Percentiles rank a stretch among this genome's conserved stretches.
Conservation (phyloP, 2,113 vertebrate species). For the Ivindomyrus marchei region DNA sequence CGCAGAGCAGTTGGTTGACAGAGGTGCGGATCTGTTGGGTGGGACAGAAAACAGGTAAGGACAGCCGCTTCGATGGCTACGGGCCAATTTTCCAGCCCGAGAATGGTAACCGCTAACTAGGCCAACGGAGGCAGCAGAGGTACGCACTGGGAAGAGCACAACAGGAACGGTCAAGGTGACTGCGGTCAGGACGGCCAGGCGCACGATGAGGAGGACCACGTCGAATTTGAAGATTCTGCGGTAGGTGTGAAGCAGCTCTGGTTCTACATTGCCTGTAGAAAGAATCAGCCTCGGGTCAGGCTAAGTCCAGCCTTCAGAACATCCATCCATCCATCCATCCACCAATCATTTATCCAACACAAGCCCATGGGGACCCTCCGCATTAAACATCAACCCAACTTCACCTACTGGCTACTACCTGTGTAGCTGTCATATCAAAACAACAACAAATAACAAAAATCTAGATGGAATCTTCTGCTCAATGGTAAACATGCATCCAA, state of each 20-base stretch:
- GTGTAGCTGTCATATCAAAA: not conserved
- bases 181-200: constrained; percentile 84
- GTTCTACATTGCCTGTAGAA: constrained; percentile 68
- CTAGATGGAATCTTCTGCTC: not conserved
- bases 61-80: not conserved
- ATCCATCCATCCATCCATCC: not conserved
- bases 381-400: not conserved
- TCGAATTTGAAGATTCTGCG: constrained; percentile 67
- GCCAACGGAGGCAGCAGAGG: not conserved
- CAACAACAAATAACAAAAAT: not conserved
- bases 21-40: constrained; percentile 81
- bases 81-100: not conserved
- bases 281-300: not conserved
- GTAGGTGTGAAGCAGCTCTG: constrained; percentile 91
- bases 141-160: constrained; percentile 91
- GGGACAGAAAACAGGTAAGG: not conserved
- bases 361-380: not conserved
- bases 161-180: constrained; percentile 94
- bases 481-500: not conserved
- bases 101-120: not conserved
- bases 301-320: not conserved
- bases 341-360: not conserved
- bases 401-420: not conserved
- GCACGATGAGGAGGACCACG: constrained; percentile 82
- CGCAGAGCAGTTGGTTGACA: constrained; percentile 75